These are phyloP conservation scores for Eretmochelys imbricata DNA, from an alignment of 2,113 vertebrate species.

Conservation along the genomic window DNA sequence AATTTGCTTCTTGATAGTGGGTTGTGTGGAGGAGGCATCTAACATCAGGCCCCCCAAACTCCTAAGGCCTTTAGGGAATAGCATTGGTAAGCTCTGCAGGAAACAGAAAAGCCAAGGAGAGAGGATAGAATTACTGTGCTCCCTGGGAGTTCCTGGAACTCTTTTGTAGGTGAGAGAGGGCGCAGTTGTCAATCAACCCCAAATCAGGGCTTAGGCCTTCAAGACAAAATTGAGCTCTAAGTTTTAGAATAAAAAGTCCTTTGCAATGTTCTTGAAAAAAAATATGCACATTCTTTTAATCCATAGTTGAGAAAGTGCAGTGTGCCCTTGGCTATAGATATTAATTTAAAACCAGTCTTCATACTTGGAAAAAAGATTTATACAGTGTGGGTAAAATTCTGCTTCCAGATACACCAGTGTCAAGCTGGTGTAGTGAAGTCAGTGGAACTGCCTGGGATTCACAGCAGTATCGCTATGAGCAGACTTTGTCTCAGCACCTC, in stretches of 20 bases:
- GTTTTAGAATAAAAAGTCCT: neutral
- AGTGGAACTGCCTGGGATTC: neutral
- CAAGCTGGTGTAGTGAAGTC: neutral
- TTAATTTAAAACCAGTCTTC: neutral
- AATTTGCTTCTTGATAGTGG: conserved; percentile 1
- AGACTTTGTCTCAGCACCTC: neutral
- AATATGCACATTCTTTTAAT: neutral
- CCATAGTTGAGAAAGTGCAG: neutral
- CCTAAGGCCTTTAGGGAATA: neutral
- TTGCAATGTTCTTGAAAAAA: neutral
- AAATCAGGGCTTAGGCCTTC: neutral
- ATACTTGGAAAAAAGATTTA: neutral
- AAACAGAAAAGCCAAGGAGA: neutral
- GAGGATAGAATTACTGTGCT: neutral
- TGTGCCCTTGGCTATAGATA: neutral
- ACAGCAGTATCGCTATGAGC: neutral
- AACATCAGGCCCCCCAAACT: neutral
- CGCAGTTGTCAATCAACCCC: neutral
- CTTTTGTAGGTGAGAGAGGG: neutral
- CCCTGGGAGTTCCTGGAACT: neutral
- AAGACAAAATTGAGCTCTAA: neutral
- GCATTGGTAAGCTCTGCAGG: neutral
- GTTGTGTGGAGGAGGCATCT: conserved; percentile 28
- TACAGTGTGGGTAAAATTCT: neutral
- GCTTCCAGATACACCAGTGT: neutral